phyloP scores from a whole-genome alignment of 2,113 vertebrate species.

The Chionis minor region DNA sequence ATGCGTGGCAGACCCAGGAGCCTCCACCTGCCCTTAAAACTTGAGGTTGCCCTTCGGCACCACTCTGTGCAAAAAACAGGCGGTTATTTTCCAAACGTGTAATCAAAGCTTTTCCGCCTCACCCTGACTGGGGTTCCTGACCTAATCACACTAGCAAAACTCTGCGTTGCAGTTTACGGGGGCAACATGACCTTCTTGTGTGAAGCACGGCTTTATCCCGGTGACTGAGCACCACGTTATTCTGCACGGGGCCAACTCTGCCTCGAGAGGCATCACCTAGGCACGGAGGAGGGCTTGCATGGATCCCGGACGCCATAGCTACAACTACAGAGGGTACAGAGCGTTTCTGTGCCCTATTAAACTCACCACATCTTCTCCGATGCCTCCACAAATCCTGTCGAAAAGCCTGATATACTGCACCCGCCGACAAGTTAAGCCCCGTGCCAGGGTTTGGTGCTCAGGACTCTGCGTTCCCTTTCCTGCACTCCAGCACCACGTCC shows the following conservation, averaged over 20 bases:
- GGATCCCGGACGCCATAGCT: background rate
- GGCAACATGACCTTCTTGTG: background rate
- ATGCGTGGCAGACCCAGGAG: too few relatives aligned
- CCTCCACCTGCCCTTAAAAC: background rate
- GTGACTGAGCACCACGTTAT: fast-evolving
- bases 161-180: fast-evolving
- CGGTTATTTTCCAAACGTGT: background rate
- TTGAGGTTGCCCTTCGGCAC: background rate
- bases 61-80: background rate
- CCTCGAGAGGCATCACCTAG: background rate
- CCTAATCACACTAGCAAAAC: too few relatives aligned
- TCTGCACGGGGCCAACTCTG: background rate
- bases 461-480: background rate
- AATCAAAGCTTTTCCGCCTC: background rate
- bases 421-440: fast-evolving
- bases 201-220: fast-evolving
- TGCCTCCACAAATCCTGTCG: background rate
- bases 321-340: fast-evolving
- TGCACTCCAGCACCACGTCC: background rate
- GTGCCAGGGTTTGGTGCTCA: background rate
- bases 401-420: background rate
- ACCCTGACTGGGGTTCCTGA: too few relatives aligned
- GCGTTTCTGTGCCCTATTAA: background rate
- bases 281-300: background rate
- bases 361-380: background rate